Evolutionary conservation across 2,888 invertebrate species (phyloP).

Genomic region (Epinotia bilunana): DNA sequence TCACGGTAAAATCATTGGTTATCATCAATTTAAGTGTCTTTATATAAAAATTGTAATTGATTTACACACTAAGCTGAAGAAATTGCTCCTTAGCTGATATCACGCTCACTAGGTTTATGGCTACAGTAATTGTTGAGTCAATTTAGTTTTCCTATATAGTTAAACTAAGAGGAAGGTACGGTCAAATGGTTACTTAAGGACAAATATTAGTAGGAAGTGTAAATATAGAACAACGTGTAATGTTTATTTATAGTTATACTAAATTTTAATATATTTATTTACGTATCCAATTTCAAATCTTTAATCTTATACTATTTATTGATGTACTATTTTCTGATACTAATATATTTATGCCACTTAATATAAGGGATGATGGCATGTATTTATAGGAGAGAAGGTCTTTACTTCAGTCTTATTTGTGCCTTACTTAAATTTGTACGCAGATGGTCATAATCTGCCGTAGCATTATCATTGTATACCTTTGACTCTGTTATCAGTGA

Average conservation of each 20-base stretch:
- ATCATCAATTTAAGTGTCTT: conserved; percentile 3
- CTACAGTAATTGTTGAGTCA: conserved; percentile 8
- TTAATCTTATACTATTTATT: conserved; percentile 24
- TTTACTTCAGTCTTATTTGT: conserved; percentile 40
- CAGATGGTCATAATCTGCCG: conserved; percentile 10
- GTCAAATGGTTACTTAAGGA: conserved; percentile 9
- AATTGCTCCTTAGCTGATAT: neutral
- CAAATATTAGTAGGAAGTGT: conserved; percentile 14
- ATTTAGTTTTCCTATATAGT: conserved; percentile 9
- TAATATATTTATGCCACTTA: conserved; percentile 40
- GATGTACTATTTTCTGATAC: conserved; percentile 42
- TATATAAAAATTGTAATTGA: neutral
- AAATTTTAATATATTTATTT: conserved; percentile 28
- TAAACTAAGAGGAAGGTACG: conserved; percentile 8
- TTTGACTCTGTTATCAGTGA: conserved; percentile 43
- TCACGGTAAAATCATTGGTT: conserved; percentile 1
- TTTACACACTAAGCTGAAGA: conserved; percentile 4
- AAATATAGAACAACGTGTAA: conserved; percentile 21
- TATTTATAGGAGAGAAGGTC: conserved; percentile 17
- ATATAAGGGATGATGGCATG: conserved; percentile 20
- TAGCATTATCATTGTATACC: conserved; percentile 30
- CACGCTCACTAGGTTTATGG: conserved; percentile 26
- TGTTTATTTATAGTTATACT: conserved; percentile 19
- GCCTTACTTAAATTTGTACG: conserved; percentile 38
- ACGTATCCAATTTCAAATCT: conserved; percentile 24